Conservation (phyloP, 2,888 invertebrate species). For the Lasioglossum malachurum region DNA sequence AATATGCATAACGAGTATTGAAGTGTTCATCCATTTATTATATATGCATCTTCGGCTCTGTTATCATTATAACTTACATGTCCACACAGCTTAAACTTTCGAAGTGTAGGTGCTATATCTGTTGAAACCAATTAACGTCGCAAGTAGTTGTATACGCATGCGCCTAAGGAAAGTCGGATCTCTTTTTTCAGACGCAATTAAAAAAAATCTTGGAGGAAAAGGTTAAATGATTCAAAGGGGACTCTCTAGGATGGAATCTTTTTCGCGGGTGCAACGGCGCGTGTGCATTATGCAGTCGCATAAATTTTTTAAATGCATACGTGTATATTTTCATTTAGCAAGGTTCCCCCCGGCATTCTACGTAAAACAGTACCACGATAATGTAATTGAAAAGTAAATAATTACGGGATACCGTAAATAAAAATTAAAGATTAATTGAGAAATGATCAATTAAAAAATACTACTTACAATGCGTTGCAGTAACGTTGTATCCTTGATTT, state of each 20-base stretch:
- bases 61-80: not conserved
- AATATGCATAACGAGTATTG: not conserved
- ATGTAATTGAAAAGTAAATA: not conserved
- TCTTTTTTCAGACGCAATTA: not conserved
- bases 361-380: not conserved
- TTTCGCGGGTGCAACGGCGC: not conserved
- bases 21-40: not conserved
- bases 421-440: not conserved
- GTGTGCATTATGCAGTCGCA: slow-evolving; percentile 1
- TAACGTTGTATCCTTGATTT: not conserved
- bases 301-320: not conserved
- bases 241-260: not conserved
- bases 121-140: not conserved
- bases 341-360: not conserved
- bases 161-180: not conserved
- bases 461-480: not conserved
- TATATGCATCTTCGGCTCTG: not conserved
- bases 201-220: not conserved
- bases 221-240: slow-evolving; percentile 4
- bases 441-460: not conserved
- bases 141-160: not conserved
- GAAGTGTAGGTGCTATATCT: not conserved
- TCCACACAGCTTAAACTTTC: not conserved
- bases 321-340: not conserved
- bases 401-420: not conserved